These are phyloP conservation scores for Paratilapia polleni DNA, from an alignment of 2,113 vertebrate species.

Conservation along the genomic window DNA sequence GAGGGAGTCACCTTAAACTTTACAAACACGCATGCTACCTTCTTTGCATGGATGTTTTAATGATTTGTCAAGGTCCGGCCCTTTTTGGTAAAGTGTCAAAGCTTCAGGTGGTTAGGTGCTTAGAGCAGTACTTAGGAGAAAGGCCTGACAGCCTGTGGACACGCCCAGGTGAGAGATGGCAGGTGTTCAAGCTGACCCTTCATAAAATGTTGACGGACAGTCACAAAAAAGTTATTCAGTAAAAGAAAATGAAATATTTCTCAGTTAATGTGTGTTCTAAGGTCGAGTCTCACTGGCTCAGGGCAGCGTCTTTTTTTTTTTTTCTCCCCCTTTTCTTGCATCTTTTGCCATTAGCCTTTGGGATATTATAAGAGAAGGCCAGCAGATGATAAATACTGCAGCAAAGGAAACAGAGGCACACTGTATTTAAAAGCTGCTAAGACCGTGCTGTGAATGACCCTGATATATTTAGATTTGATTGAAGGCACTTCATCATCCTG, in stretches of 20 bases:
- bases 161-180: constrained; percentile 5
- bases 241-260: constrained; percentile 9
- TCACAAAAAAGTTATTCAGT: not conserved
- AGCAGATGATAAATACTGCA: constrained; percentile 54
- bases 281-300: constrained; percentile 31
- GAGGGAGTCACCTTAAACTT: not conserved
- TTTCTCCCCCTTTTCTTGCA: not conserved
- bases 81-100: not conserved
- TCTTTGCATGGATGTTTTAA: not conserved
- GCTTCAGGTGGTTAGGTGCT: not conserved
- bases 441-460: constrained; percentile 16
- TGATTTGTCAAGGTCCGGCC: not conserved
- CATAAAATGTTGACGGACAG: not conserved
- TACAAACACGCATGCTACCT: not conserved
- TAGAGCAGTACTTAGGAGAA: not conserved
- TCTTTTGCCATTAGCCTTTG: constrained; percentile 46
- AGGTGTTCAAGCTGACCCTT: constrained; percentile 22
- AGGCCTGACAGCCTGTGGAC: not conserved
- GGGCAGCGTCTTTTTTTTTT: not conserved
- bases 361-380: constrained; percentile 37
- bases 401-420: constrained; percentile 14
- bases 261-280: constrained; percentile 38
- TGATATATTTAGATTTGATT: constrained; percentile 49
- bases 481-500: constrained; percentile 49
- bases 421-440: constrained; percentile 41